A percentile compares a stretch with the other conserved stretches of the same genome.
phyloP scores from a whole-genome alignment of 2,113 vertebrate species.

The Nothobranchius furzeri region DNA sequence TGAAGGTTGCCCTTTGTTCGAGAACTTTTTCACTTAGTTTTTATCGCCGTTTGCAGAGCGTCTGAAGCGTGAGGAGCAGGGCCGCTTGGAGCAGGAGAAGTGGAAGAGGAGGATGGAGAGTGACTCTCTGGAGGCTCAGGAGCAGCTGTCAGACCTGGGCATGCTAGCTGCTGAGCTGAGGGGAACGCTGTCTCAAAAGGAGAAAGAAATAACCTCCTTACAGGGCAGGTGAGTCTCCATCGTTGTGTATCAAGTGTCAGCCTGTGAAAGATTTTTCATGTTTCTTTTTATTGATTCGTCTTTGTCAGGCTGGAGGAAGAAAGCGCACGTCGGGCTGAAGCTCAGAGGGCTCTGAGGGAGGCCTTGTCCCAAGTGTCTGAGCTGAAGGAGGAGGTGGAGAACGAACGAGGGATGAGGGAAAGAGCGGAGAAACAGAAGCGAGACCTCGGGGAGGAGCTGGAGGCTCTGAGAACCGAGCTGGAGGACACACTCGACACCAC shows the following conservation, averaged over 20 bases:
- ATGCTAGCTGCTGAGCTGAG: slow-evolving; percentile 82
- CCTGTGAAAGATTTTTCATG: neutral
- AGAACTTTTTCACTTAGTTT: neutral
- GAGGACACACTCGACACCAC: slow-evolving; percentile 92
- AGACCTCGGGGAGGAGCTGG: slow-evolving; percentile 89
- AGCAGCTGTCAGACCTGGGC: slow-evolving; percentile 86
- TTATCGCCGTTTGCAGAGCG: slow-evolving; percentile 78
- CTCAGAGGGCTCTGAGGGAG: slow-evolving; percentile 85
- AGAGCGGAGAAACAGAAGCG: slow-evolving; percentile 89
- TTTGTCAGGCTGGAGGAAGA: slow-evolving; percentile 85
- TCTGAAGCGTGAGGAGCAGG: slow-evolving; percentile 90
- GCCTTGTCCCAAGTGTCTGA: slow-evolving; percentile 86
- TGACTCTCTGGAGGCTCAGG: slow-evolving; percentile 87
- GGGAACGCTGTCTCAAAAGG: slow-evolving; percentile 83
- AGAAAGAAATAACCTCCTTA: slow-evolving; percentile 87
- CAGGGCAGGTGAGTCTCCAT: slow-evolving; percentile 78
- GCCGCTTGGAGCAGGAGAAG: slow-evolving; percentile 90
- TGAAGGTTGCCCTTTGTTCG: neutral
- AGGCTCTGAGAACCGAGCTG: slow-evolving; percentile 87
- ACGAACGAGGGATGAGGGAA: slow-evolving; percentile 84
- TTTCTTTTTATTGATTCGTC: neutral
- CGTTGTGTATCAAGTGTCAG: neutral
- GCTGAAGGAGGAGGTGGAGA: slow-evolving; percentile 89
- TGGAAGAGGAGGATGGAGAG: slow-evolving; percentile 86
- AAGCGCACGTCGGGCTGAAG: slow-evolving; percentile 77